A percentile compares a stretch with the other conserved stretches of the same genome.
Evolutionary conservation across 2,888 invertebrate species (phyloP).

Genomic region (Drosophila recens): DNA sequence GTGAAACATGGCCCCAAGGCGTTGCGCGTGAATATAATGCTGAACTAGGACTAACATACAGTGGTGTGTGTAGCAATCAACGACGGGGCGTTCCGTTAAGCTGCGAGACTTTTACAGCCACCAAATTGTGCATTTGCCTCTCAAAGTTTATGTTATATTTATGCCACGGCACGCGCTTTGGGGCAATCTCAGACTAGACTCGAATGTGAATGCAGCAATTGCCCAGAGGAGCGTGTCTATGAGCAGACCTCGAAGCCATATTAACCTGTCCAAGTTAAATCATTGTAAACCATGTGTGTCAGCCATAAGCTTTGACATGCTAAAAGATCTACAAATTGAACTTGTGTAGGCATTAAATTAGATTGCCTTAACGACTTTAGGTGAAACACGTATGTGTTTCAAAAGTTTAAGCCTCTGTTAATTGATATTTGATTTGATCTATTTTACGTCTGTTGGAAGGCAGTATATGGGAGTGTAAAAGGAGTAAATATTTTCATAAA

Average conservation of each 20-base stretch:
- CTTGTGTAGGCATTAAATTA: not conserved
- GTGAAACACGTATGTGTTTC: not conserved
- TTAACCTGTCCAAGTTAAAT: conserved; percentile 40
- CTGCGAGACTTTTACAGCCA: conserved; percentile 51
- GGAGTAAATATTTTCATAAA: not conserved
- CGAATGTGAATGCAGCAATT: conserved; percentile 31
- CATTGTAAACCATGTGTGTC: conserved; percentile 70
- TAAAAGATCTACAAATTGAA: not conserved
- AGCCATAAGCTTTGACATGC: conserved; percentile 30
- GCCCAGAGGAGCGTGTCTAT: conserved; percentile 26
- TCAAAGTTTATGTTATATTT: conserved; percentile 53
- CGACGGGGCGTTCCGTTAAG: conserved; percentile 59
- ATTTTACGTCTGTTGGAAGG: too few species aligned
- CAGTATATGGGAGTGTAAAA: not conserved
- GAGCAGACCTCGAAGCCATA: conserved; percentile 46
- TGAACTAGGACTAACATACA: not conserved
- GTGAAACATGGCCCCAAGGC: conserved; percentile 56
- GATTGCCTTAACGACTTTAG: not conserved
- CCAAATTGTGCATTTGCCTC: conserved; percentile 48
- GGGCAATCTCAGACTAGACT: conserved; percentile 35
- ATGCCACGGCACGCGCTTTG: conserved; percentile 65
- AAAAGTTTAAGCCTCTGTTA: not conserved
- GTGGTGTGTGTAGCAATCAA: conserved; percentile 34
- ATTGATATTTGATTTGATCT: not conserved
- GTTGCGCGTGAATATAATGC: conserved; percentile 41